phyloP scores from a whole-genome alignment of 2,888 invertebrate genomes.

The Pollenia angustigena region DNA sequence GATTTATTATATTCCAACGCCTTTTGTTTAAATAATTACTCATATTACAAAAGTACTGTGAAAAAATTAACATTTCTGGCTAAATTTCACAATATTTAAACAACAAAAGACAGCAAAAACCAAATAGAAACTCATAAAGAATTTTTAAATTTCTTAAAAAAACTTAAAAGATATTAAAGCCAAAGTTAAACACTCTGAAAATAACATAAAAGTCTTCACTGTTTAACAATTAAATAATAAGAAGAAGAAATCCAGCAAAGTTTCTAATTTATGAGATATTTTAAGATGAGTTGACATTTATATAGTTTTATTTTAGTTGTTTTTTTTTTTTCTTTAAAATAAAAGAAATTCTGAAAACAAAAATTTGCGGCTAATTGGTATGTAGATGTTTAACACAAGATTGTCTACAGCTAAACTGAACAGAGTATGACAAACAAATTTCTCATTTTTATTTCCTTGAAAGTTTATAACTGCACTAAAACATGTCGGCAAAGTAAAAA shows the following conservation, averaged over 20 bases:
- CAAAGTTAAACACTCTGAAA: too few relatives aligned
- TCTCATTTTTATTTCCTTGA: conserved; percentile 30
- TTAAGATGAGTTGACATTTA: conserved; percentile 69
- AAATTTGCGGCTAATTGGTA: conserved; percentile 48
- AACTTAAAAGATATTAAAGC: conserved; percentile 9
- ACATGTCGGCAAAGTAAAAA: not conserved
- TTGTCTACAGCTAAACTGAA: not conserved
- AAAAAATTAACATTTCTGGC: not conserved
- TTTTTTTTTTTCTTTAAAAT: not conserved
- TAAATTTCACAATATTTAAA: not conserved
- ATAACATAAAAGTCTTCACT: not conserved
- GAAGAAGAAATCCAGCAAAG: conserved; percentile 12
- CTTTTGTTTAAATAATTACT: conserved; percentile 20
- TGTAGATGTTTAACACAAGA: conserved; percentile 52
- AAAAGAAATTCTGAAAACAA: not conserved
- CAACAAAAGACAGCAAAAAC: not conserved
- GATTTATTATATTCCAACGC: conserved; percentile 26
- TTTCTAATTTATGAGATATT: conserved; percentile 64
- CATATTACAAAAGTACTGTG: not conserved
- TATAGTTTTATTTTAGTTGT: not conserved
- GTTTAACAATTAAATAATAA: not conserved
- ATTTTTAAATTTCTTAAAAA: not conserved
- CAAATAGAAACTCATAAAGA: not conserved
- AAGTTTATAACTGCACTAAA: conserved; percentile 20
- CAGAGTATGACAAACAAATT: not conserved